Evolutionary conservation across 1,140 invertebrate genomes (phyloP).

Genomic region (Zaprionus ornatus): DNA sequence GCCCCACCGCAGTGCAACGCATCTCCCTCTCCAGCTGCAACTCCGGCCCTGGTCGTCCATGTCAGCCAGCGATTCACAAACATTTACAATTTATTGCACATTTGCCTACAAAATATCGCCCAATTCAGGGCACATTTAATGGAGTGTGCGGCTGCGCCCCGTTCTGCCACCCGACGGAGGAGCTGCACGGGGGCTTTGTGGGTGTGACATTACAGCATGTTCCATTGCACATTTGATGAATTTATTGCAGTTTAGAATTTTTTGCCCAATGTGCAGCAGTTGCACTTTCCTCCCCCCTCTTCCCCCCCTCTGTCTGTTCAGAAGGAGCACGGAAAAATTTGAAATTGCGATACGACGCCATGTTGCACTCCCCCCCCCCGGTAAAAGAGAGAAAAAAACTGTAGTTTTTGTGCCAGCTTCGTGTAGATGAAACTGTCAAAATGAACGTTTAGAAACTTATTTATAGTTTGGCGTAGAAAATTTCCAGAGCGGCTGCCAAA

Average conservation of each 20-base stretch:
- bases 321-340: constrained; percentile 32
- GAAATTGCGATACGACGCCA: constrained; percentile 46
- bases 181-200: constrained; percentile 38
- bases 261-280: constrained; percentile 73
- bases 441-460: constrained; percentile 77
- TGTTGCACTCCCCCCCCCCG: constrained; percentile 17
- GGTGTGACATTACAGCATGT: constrained; percentile 82
- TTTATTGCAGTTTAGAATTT: constrained; percentile 84
- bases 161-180: background rate
- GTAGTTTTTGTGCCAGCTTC: constrained; percentile 27
- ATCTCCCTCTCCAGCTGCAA: background rate
- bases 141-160: constrained; percentile 46
- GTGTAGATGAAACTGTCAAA: constrained; percentile 75
- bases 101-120: constrained; percentile 81
- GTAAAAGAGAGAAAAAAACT: constrained; percentile 20
- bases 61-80: constrained; percentile 51
- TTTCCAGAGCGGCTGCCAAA: constrained; percentile 33
- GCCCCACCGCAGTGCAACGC: constrained; percentile 24
- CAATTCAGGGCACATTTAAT: constrained; percentile 67
- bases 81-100: constrained; percentile 83
- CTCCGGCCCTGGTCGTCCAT: background rate
- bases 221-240: constrained; percentile 83
- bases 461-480: constrained; percentile 66
- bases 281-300: constrained; percentile 46
- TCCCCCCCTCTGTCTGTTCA: background rate